phyloP scores from a whole-genome alignment of 2,888 invertebrate genomes.

The Yponomeuta malinellus region DNA sequence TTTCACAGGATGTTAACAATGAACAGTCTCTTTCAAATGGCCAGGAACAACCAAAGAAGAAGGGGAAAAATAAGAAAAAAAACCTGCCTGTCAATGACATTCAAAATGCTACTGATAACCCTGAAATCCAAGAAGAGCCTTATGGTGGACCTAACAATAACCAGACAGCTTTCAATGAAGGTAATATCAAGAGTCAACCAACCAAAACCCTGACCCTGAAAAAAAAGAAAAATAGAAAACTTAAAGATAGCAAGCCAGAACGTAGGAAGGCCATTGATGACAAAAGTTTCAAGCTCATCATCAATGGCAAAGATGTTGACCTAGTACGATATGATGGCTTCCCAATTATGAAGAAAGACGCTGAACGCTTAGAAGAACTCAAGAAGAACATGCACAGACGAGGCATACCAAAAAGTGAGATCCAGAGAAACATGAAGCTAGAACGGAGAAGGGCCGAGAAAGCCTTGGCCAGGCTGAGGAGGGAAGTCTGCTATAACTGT shows the following conservation, averaged over 20 bases:
- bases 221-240: slow-evolving; percentile 27
- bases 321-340: slow-evolving; percentile 81
- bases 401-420: slow-evolving; percentile 81
- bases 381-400: slow-evolving; percentile 78
- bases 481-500: slow-evolving; percentile 87
- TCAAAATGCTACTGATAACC: background rate
- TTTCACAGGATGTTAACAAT: background rate
- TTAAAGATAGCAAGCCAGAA: slow-evolving; percentile 44
- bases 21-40: background rate
- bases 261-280: slow-evolving; percentile 66
- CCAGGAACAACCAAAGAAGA: slow-evolving; percentile 22
- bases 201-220: background rate
- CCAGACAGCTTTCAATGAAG: background rate
- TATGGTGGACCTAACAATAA: background rate
- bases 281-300: slow-evolving; percentile 66
- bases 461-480: slow-evolving; percentile 78
- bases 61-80: slow-evolving; percentile 28
- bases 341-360: slow-evolving; percentile 83
- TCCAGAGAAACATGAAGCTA: slow-evolving; percentile 79
- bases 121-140: slow-evolving; percentile 6
- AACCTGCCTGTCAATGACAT: slow-evolving; percentile 23
- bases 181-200: slow-evolving; percentile 16
- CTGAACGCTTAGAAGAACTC: slow-evolving; percentile 77
- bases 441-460: slow-evolving; percentile 84
- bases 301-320: slow-evolving; percentile 79